Evolutionary conservation across 2,797 vertebrate species (phyloP).

Genomic region (Threskiornis aethiopicus): DNA sequence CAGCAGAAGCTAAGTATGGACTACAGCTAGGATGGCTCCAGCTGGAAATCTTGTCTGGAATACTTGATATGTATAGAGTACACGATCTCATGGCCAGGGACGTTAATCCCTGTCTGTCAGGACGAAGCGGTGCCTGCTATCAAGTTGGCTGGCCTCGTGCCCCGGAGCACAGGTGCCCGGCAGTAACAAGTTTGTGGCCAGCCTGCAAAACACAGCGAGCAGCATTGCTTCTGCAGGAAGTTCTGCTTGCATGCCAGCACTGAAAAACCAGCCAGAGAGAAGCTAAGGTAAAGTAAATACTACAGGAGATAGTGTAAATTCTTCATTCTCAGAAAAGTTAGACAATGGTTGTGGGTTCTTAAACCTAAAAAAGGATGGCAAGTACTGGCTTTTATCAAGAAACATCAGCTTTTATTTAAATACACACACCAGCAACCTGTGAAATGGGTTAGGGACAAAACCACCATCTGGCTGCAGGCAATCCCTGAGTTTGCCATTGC

Average conservation of each 20-base stretch:
- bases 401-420: background rate
- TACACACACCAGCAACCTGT: background rate
- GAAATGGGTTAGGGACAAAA: background rate
- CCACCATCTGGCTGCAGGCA: background rate
- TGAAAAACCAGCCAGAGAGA: background rate
- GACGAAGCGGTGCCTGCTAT: conserved; percentile 26
- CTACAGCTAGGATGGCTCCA: background rate
- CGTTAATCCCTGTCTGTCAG: conserved; percentile 54
- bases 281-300: background rate
- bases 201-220: conserved; percentile 4
- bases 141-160: conserved; percentile 35
- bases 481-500: background rate
- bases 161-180: conserved; percentile 55
- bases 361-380: background rate
- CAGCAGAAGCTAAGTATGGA: background rate
- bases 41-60: background rate
- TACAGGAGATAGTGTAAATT: background rate
- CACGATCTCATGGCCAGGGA: background rate
- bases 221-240: conserved; percentile 21
- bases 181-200: conserved; percentile 37
- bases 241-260: background rate
- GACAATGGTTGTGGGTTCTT: background rate
- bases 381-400: background rate
- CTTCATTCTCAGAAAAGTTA: background rate
- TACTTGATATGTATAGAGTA: background rate